Base-by-base conservation (phyloP, 2,113 vertebrate species). In the Chamaea fasciata region DNA sequence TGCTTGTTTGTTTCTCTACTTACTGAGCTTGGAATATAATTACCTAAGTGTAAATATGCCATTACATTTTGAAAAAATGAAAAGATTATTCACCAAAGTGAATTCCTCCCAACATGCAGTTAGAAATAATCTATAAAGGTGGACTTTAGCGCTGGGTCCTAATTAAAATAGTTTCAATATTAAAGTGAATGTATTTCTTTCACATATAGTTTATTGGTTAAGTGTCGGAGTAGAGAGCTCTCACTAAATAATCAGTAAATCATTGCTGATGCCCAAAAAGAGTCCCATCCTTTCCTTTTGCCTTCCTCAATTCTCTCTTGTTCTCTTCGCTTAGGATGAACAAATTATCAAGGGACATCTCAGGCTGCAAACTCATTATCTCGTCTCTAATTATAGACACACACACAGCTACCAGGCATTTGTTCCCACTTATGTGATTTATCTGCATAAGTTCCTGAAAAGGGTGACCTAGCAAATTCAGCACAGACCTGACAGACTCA, bases 331-430 rank as follows among this genome's bases (percentile, higher is more conserved):
- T 30, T 20, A 80, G 31, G 31, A 88, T 83, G 44, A 88, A 9
- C 7, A 83, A 64, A 83, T 77, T 81, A 62, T 15, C 87, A 88
- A 70, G 75, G 83, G 88, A 88, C 4, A 70, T 65, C 46, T 92
- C 50, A 39, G 14, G 10, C 42, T 90, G 35, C 33, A 93, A 88
- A 88, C 57, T 94, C 76, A 80, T 93, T 83, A 88, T 77, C 55
- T 93, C 28, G 46, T 90, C 37, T 76, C 68, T 95, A 90, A 91
- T 95, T 93, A 85, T 46, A 80, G 41, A 42, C 27, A 92, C 21
- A 65, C 9, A 64, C 18, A 64, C 39, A 73, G 41, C 49, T 82
- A 78, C 10, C 3, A 56, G 33, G 4, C 5, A 16, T 82, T 90
- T 86, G 9, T 68, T 93, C 62, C 44, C 59, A n/a, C 31, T 94